These are phyloP conservation scores for Alsophila aescularia DNA, from an alignment of 2,888 invertebrate genomes.

Conservation along the genomic window DNA sequence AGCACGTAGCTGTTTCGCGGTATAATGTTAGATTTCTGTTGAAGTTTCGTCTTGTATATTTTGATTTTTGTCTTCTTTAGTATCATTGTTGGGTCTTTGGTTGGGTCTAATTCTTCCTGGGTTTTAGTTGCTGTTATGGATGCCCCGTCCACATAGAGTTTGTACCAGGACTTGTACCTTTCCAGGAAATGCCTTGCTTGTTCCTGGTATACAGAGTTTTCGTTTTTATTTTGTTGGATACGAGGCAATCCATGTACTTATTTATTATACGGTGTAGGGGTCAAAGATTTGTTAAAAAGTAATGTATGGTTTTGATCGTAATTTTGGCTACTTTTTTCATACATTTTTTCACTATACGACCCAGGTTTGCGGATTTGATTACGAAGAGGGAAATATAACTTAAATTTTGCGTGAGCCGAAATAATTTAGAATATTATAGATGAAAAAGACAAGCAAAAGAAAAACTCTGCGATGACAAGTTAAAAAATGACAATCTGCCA, in stretches of 20 bases:
- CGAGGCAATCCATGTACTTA: background rate
- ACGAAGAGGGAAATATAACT: too few relatives aligned
- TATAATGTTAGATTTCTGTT: background rate
- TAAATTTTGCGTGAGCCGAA: too few relatives aligned
- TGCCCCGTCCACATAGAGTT: conserved; percentile 49
- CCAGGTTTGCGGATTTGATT: too few relatives aligned
- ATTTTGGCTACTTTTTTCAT: background rate
- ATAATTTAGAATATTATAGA: too few relatives aligned
- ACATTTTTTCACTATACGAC: background rate
- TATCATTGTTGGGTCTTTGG: background rate
- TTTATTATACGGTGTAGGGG: background rate
- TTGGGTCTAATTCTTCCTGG: background rate
- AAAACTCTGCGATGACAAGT: too few relatives aligned
- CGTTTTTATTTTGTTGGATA: background rate
- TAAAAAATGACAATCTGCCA: too few relatives aligned
- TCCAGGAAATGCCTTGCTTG: conserved; percentile 36
- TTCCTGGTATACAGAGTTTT: background rate
- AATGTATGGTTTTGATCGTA: background rate
- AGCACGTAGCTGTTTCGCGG: background rate
- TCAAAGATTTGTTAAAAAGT: background rate
- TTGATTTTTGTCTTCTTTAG: conserved; percentile 8
- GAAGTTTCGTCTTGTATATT: background rate
- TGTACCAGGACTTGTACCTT: conserved; percentile 59
- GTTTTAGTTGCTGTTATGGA: conserved; percentile 49
- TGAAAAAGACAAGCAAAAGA: too few relatives aligned